These are phyloP conservation scores for Clarias magur DNA, from an alignment of 2,113 vertebrate genomes.

Conservation along the genomic window DNA sequence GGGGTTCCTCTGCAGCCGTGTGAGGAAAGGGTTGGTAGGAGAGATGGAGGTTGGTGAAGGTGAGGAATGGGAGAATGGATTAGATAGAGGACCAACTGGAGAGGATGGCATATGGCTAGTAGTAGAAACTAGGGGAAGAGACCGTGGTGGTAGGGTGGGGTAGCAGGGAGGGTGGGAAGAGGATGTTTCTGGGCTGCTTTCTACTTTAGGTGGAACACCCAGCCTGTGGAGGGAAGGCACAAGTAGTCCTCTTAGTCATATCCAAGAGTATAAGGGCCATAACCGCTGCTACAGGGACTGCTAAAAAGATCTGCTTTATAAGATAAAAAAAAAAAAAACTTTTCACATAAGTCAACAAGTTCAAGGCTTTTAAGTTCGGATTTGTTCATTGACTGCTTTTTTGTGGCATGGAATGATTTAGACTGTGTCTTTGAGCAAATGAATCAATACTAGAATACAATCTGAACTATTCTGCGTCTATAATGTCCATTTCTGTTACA, in stretches of 20 bases:
- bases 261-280: conserved; percentile 61
- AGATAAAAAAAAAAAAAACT: neutral
- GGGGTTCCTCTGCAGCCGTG: conserved; percentile 83
- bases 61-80: conserved; percentile 65
- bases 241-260: conserved; percentile 89
- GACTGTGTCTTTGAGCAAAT: neutral
- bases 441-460: neutral
- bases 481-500: neutral
- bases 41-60: conserved; percentile 71
- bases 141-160: conserved; percentile 64
- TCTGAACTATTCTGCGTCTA: neutral
- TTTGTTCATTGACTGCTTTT: conserved; percentile 1
- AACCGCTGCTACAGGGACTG: conserved; percentile 8
- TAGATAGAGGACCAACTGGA: conserved; percentile 60
- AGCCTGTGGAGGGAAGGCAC: conserved; percentile 97
- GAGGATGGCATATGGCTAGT: conserved; percentile 61
- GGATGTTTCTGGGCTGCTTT: conserved; percentile 87
- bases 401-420: neutral
- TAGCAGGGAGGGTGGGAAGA: conserved; percentile 72
- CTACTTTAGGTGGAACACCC: conserved; percentile 97
- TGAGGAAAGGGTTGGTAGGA: conserved; percentile 85
- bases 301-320: conserved; percentile 11
- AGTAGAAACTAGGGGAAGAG: conserved; percentile 66
- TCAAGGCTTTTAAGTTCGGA: neutral
- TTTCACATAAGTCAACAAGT: neutral